Percentiles rank a stretch among this genome's conserved stretches.
Evolutionary conservation across 2,113 vertebrate species (phyloP).

Genomic region (Pangasianodon gigas): DNA sequence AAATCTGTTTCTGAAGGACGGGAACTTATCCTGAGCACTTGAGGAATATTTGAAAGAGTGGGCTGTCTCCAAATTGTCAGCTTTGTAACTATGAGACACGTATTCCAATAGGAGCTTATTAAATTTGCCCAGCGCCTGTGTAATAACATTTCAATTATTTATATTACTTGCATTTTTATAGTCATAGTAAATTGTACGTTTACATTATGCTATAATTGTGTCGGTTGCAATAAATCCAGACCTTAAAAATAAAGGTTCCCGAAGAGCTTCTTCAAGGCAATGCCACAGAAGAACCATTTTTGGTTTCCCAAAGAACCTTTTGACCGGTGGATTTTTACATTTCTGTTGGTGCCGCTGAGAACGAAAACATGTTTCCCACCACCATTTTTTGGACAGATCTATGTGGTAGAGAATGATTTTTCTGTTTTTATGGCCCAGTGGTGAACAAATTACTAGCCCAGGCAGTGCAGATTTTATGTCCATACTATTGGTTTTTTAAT

Average conservation of each 20-base stretch:
- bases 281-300: neutral
- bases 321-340: neutral
- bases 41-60: neutral
- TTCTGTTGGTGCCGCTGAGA: neutral
- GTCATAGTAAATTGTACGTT: neutral
- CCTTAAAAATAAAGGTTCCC: neutral
- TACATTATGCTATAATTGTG: neutral
- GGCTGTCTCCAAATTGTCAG: neutral
- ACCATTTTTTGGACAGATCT: neutral
- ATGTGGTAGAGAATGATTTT: neutral
- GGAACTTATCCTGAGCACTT: neutral
- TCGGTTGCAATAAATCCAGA: neutral
- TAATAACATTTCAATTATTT: neutral
- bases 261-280: neutral
- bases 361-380: neutral
- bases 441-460: neutral
- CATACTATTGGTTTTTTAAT: neutral
- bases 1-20: neutral
- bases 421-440: neutral
- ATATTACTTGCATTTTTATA: no score
- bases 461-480: neutral
- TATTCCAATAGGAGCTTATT: slow-evolving; percentile 3
- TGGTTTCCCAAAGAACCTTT: neutral
- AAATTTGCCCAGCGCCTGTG: neutral
- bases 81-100: neutral